Evolutionary conservation across 2,113 vertebrate species (phyloP).

Genomic region (Agapornis roseicollis): DNA sequence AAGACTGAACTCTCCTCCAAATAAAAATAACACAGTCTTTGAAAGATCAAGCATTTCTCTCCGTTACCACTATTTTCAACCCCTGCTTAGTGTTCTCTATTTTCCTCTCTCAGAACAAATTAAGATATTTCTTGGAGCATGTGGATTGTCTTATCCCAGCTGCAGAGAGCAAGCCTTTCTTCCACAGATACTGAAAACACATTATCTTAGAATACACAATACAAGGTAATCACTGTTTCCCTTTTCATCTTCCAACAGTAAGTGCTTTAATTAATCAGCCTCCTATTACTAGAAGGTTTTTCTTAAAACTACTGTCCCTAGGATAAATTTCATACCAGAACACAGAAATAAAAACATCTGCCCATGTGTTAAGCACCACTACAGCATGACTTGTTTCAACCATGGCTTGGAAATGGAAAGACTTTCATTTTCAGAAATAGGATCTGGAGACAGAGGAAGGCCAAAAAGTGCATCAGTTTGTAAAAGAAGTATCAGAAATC

Average conservation of each 20-base stretch:
- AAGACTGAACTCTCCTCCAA: neutral
- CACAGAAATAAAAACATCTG: neutral
- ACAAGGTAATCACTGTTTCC: neutral
- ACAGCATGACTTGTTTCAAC: neutral
- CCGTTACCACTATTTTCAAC: neutral
- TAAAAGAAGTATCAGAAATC: neutral
- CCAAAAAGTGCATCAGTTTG: neutral
- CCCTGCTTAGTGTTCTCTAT: neutral
- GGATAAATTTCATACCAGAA: neutral
- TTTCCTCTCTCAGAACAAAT: neutral
- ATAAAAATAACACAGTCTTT: neutral
- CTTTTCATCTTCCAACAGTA: neutral
- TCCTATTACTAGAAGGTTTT: neutral
- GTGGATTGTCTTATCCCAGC: neutral
- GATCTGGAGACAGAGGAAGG: neutral
- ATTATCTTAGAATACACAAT: neutral
- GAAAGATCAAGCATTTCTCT: neutral
- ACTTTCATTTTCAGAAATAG: neutral
- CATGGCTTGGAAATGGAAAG: neutral
- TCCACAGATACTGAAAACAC: neutral
- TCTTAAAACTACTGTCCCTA: neutral
- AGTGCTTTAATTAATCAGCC: neutral
- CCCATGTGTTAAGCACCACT: neutral
- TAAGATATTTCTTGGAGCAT: neutral
- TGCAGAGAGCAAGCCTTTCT: neutral